A percentile compares a stretch with the other conserved stretches of the same genome.
Evolutionary conservation across 2,797 vertebrate genomes (phyloP).

Genomic region (Streptopelia turtur): DNA sequence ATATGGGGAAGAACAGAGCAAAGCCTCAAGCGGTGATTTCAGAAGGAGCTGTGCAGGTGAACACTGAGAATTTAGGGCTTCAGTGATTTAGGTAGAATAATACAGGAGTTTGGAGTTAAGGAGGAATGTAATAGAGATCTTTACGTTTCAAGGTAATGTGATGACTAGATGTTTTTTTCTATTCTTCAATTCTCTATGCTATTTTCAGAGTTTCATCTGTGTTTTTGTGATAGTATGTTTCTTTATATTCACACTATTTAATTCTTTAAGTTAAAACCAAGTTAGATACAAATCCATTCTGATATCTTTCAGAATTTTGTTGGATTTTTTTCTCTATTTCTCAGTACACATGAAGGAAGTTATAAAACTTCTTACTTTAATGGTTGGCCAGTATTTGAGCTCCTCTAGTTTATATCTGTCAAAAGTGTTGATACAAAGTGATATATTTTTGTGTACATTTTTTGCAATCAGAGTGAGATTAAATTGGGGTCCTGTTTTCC

Average conservation of each 20-base stretch:
- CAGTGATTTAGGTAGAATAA: neutral
- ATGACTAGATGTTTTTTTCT: neutral
- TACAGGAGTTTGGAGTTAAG: neutral
- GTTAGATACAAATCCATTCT: neutral
- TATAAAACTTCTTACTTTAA: neutral
- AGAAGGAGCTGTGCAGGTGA: neutral
- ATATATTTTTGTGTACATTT: constrained; percentile 41
- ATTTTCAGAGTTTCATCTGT: neutral
- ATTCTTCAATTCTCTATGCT: neutral
- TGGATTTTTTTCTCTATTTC: neutral
- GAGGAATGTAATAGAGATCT: neutral
- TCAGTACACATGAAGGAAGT: neutral
- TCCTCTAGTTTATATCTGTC: constrained; percentile 37
- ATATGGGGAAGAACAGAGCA: neutral
- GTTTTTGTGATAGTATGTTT: neutral
- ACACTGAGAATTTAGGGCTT: neutral
- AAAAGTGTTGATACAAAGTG: constrained; percentile 24
- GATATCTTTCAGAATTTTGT: neutral
- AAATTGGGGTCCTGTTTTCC: constrained; percentile 31
- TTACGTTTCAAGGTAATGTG: neutral
- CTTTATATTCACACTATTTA: neutral
- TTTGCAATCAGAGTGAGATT: constrained; percentile 48
- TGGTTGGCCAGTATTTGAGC: neutral
- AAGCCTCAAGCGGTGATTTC: neutral
- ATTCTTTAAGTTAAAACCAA: neutral